Base-by-base conservation (phyloP, 2,888 invertebrate species). In the Osmoderma eremita region DNA sequence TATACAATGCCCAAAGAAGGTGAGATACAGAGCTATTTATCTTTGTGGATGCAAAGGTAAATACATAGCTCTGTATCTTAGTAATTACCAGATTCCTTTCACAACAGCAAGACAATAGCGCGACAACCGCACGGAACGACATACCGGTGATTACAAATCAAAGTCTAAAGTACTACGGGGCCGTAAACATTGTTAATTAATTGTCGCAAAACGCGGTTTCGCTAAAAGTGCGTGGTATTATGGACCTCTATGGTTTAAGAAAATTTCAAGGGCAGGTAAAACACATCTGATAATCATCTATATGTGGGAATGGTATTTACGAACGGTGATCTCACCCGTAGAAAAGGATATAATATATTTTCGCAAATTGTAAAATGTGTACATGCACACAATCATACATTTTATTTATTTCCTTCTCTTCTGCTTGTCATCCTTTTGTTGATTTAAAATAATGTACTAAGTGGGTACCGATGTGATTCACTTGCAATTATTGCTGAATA, bases 281-380 rank as follows among this genome's bases (percentile, higher is more conserved):
- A 48, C 30, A 15, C 45, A 61, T 36, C 58, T 30, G 45, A 61
- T 61, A 41, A 61, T 61, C 36, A 45, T 58, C 58, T 58, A 8
- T 48, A 61, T 48, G 58, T 61, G 36, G 45, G 58, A 61, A 45
- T 30, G 24, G 12, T 61, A 61, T 45, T 61, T 61, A 30, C 13
- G 24, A n/a, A 58, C 24, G 36, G 24, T 61, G 58, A 61, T 24
- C 30, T 61, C 58, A 61, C 18, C n/a, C 13, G 30, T n/a, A 58
- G 30, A 58, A 45, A 45, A 17, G 58, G 36, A 36, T 15, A 20
- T 18, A 18, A 10, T 24, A 24, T 53, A 38, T 53, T 38, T 39
- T 38, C 38, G 12, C 38, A 15, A 38, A 53, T 53, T 53, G 15
- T 17, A 51, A 51, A 30, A 30, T 30, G 30, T 30, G 15, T 51